Evolutionary conservation across 2,113 vertebrate species (phyloP).

Genomic region (Tupaia tana): DNA sequence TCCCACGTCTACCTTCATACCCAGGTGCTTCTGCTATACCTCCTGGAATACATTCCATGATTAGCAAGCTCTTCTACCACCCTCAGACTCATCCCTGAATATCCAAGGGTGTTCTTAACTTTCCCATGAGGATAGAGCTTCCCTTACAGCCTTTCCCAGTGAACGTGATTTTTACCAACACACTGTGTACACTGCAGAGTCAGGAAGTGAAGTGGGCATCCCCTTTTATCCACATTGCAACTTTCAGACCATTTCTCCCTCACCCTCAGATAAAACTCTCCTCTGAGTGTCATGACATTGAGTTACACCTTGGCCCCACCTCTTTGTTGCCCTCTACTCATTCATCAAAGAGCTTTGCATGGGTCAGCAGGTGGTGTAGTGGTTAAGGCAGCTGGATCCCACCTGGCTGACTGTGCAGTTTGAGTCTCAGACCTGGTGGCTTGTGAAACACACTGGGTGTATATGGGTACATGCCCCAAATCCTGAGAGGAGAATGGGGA

Average conservation of each 20-base stretch:
- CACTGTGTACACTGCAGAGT: neutral
- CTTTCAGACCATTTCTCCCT: neutral
- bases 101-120: neutral
- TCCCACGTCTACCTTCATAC: neutral
- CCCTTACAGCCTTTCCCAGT: constrained; percentile 5
- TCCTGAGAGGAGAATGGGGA: no score
- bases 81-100: constrained; percentile 14
- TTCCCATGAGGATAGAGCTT: neutral
- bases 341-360: constrained; percentile 24
- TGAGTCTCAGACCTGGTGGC: no score
- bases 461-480: no score
- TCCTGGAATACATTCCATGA: constrained; percentile 13
- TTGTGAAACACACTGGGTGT: no score
- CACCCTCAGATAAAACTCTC: neutral
- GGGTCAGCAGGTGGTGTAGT: no score
- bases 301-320: neutral
- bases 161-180: neutral
- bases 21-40: neutral
- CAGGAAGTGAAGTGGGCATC: neutral
- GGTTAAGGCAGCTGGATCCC: no score
- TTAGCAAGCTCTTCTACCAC: neutral
- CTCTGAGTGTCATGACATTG: neutral
- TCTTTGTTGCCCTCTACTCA: neutral
- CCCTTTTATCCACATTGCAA: neutral
- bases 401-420: no score